Percentiles rank a stretch among this genome's conserved stretches.
These are phyloP conservation scores for Phycodurus eques DNA, from an alignment of 2,113 vertebrate species.

Conservation along the genomic window DNA sequence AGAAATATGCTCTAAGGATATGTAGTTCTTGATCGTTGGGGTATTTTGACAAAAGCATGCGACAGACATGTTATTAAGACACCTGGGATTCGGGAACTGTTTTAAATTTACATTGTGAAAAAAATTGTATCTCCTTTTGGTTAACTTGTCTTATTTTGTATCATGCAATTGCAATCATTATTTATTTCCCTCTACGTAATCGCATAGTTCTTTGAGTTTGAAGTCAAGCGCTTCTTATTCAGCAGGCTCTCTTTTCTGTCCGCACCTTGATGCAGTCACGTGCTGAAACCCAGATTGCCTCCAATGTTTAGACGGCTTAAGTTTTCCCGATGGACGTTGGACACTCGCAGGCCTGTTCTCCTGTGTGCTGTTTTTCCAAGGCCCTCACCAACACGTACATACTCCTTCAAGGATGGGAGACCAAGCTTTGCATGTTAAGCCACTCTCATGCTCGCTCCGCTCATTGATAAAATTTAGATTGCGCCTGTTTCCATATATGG, in stretches of 20 bases:
- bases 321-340: slow-evolving; percentile 35
- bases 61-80: too few relatives aligned
- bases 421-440: slow-evolving; percentile 54
- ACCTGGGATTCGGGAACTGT: neutral
- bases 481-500: slow-evolving; percentile 98
- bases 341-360: slow-evolving; percentile 28
- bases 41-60: neutral
- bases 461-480: slow-evolving; percentile 97
- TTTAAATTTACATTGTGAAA: neutral
- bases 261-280: slow-evolving; percentile 18
- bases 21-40: neutral
- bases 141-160: neutral
- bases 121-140: neutral
- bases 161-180: neutral
- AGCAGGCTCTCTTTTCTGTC: slow-evolving; percentile 10
- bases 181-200: neutral
- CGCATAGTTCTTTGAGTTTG: neutral
- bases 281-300: slow-evolving; percentile 28
- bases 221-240: slow-evolving; percentile 20
- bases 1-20: neutral
- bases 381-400: slow-evolving; percentile 24
- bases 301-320: slow-evolving; percentile 43
- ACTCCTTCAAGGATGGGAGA: slow-evolving; percentile 44
- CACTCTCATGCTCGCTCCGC: slow-evolving; percentile 58
- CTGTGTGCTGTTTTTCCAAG: slow-evolving; percentile 35